Base-by-base conservation (phyloP, 2,113 vertebrate species). In the Eublepharis macularius region DNA sequence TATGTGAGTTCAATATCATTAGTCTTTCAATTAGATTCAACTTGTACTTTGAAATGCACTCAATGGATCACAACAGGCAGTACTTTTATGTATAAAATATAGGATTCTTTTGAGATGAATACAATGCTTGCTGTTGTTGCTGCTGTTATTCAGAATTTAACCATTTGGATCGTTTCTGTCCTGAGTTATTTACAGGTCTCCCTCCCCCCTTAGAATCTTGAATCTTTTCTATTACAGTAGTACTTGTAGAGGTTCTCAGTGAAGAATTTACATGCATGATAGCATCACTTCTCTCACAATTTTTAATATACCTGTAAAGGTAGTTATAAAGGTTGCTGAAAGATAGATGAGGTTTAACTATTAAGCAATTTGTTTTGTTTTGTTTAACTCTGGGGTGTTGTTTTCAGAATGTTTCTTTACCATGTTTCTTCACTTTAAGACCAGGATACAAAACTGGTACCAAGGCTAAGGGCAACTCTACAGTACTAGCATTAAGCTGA, bases 21-120 rank as follows among this genome's bases (percentile, higher is more conserved):
- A 92, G 85, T 88, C 83, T 93, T 93, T 87, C 78, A 92, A 54
- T 94, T 92, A 90, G 82, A 86, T 86, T 89, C 74, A 86, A 92
- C 89, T 66, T 92, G 81, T 88, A 77, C 75, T 74, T 84, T 90
- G 73, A 76, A 88, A 84, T 85, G 91, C 85, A 76, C 91, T 78
- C 63, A 75, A 76, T 74, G 90, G 29, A 86, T 93, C 54, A 86
- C 85, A 54, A 17, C 72, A 29, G 49, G 77, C 39, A 45, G 90
- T 34, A 91, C 84, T 92, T 91, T 91, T 89, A 54, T 54, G 19
- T 54, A 57, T 87, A 76, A 78, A 87, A 88, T 88, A 81, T 91
- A 81, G 81, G 84, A 88, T 80, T 54, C 84, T 68, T 88, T 87
- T 92, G 82, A 77, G 29, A 84, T 21, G 78, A 88, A 77, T 80